Conservation (phyloP, 2,113 vertebrate genomes). For the Cromileptes altivelis region DNA sequence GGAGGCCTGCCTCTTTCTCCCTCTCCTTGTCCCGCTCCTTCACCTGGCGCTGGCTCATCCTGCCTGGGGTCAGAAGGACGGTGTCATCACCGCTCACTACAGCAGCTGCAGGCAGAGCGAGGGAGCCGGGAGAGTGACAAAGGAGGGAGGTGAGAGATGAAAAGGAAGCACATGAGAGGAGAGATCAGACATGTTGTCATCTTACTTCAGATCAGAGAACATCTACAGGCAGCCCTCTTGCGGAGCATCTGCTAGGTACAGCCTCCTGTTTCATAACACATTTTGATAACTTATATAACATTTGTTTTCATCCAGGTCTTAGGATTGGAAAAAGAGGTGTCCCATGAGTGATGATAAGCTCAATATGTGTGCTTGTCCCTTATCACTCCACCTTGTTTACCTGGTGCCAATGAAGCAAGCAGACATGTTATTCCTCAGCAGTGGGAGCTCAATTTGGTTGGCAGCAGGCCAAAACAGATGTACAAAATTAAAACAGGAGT, state of each 20-base stretch:
- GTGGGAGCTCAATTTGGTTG: background rate
- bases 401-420: slow-evolving; percentile 20
- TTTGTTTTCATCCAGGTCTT: slow-evolving; percentile 13
- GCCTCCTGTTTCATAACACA: slow-evolving; percentile 29
- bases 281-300: slow-evolving; percentile 28
- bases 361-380: background rate
- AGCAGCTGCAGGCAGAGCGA: slow-evolving; percentile 75
- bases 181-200: slow-evolving; percentile 25
- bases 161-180: slow-evolving; percentile 2
- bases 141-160: background rate
- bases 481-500: background rate
- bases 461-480: background rate
- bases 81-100: slow-evolving; percentile 90
- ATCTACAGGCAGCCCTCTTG: slow-evolving; percentile 28
- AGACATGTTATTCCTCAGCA: background rate
- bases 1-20: slow-evolving; percentile 89
- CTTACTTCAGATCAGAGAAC: slow-evolving; percentile 21
- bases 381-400: slow-evolving; percentile 29
- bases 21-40: slow-evolving; percentile 80
- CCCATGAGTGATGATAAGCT: slow-evolving; percentile 23
- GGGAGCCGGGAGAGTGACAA: too few species aligned
- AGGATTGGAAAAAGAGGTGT: slow-evolving; percentile 19
- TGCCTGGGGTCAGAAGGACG: slow-evolving; percentile 89
- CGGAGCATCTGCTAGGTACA: slow-evolving; percentile 21
- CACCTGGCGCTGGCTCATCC: slow-evolving; percentile 95